phyloP scores from a whole-genome alignment of 2,888 invertebrate genomes.

The Temnothorax rugatulus region DNA sequence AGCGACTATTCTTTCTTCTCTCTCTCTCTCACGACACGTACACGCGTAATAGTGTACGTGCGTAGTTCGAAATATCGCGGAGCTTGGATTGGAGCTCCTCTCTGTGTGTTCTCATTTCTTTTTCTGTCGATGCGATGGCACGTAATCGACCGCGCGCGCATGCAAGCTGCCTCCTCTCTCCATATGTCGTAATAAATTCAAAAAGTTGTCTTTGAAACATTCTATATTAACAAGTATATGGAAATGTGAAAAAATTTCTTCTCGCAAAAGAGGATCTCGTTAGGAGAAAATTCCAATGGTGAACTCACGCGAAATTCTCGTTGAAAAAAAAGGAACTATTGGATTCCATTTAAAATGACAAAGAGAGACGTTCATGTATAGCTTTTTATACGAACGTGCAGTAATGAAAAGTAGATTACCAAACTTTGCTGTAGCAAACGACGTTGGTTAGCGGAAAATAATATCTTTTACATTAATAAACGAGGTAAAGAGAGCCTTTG shows the following conservation, averaged over 20 bases:
- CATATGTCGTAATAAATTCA: constrained; percentile 25
- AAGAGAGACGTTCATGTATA: not conserved
- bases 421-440: constrained; percentile 3
- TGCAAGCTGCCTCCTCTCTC: too few species aligned
- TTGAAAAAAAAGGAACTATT: not conserved
- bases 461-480: constrained; percentile 50
- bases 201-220: constrained; percentile 27
- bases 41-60: not conserved
- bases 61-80: constrained; percentile 38
- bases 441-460: not conserved
- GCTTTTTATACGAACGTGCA: constrained; percentile 17
- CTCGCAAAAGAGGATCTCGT: not conserved
- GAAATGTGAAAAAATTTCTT: constrained; percentile 24
- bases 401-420: constrained; percentile 40
- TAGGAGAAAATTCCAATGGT: not conserved
- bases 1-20: constrained; percentile 25
- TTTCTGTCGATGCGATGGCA: constrained; percentile 13
- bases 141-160: constrained; percentile 21
- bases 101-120: constrained; percentile 1
- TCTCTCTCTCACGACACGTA: not conserved
- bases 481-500: not conserved
- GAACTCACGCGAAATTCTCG: not conserved
- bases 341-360: not conserved
- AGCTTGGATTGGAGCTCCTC: not conserved
- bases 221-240: constrained; percentile 10